phyloP scores from a whole-genome alignment of 53 echinoderm and acorn worm genomes.

The Echinometra lucunter region DNA sequence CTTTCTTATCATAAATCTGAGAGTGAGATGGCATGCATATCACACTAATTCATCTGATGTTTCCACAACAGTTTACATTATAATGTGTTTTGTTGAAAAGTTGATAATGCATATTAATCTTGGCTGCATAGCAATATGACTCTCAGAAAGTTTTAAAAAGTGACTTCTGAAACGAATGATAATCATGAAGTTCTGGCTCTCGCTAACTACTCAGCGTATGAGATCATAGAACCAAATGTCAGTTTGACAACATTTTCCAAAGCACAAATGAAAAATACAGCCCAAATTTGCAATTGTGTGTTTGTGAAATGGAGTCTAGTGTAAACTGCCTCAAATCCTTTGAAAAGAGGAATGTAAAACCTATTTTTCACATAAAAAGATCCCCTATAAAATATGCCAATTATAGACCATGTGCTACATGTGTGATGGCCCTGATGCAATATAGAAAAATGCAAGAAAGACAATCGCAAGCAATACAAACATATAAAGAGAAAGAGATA shows the following conservation, averaged over 20 bases:
- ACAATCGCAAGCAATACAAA: constrained; percentile 1
- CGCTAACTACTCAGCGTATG: too few species aligned
- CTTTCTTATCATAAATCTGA: too few species aligned
- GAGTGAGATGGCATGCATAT: too few species aligned
- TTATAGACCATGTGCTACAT: not conserved
- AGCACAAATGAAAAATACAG: not conserved
- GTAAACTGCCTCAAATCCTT: not conserved
- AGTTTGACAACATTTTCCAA: not conserved
- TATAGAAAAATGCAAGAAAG: not conserved
- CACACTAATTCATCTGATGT: too few species aligned
- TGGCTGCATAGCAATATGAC: too few species aligned
- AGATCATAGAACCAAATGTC: too few species aligned
- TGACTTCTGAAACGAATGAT: too few species aligned
- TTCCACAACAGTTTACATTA: too few species aligned
- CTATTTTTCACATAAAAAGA: not conserved
- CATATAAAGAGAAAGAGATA: not conserved
- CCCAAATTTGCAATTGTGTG: not conserved
- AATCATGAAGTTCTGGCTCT: too few species aligned
- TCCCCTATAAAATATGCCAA: not conserved
- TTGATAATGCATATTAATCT: too few species aligned
- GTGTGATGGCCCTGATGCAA: constrained; percentile 4
- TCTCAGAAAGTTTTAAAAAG: too few species aligned
- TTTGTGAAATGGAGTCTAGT: not conserved
- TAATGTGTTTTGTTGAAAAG: too few species aligned
- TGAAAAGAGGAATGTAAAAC: not conserved